Evolutionary conservation across 2,113 vertebrate species (phyloP).

Genomic region (Lophochroa leadbeateri): DNA sequence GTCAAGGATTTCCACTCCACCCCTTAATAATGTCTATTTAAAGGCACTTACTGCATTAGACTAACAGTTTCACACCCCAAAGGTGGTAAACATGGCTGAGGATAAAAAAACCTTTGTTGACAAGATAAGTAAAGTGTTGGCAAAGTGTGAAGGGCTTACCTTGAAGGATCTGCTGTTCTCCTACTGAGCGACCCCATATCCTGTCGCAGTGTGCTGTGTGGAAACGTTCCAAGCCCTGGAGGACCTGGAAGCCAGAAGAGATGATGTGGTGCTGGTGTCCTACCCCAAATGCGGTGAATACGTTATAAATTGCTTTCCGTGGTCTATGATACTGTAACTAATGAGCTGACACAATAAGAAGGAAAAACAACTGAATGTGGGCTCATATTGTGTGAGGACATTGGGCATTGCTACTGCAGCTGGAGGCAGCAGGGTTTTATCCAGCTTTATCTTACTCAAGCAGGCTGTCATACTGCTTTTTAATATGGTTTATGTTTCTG

Average conservation of each 20-base stretch:
- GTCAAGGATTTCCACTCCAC: not conserved
- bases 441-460: not conserved
- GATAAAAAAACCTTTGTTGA: not conserved
- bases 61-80: not conserved
- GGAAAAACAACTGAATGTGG: not conserved
- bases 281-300: slow-evolving; percentile 81
- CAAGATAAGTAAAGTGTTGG: not conserved
- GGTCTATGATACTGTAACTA: not conserved
- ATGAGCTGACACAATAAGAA: not conserved
- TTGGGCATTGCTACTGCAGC: not conserved
- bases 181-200: slow-evolving; percentile 65
- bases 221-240: slow-evolving; percentile 64
- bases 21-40: not conserved
- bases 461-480: not conserved
- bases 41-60: not conserved
- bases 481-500: not conserved
- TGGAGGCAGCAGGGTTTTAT: not conserved
- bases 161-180: slow-evolving; percentile 72
- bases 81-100: not conserved
- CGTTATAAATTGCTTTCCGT: not conserved
- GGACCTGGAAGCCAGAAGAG: slow-evolving; percentile 64
- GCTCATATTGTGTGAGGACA: not conserved
- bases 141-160: slow-evolving; percentile 10
- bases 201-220: slow-evolving; percentile 41
- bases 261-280: slow-evolving; percentile 75